A percentile compares a stretch with the other conserved stretches of the same genome.
These are phyloP conservation scores for Thunnus albacares DNA, from an alignment of 2,797 vertebrate genomes.

Conservation along the genomic window DNA sequence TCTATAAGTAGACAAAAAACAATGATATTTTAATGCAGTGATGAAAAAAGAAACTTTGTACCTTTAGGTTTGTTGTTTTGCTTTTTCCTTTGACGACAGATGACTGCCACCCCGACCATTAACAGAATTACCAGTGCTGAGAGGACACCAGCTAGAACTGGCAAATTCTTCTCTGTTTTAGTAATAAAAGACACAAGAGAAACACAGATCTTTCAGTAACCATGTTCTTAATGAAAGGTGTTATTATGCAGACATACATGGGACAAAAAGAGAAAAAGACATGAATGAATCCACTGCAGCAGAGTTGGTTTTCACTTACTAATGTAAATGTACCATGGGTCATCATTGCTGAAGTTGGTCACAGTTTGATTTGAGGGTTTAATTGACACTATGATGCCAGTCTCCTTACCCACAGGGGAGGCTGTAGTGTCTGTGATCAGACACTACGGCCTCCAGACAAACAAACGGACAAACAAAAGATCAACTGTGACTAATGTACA, in stretches of 20 bases:
- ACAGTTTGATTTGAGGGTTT: constrained; percentile 27
- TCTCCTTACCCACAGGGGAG: constrained; percentile 55
- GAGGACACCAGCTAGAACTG: neutral
- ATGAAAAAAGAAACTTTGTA: neutral
- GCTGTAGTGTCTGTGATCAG: fast-evolving
- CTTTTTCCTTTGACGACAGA: constrained; percentile 55
- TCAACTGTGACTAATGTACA: neutral
- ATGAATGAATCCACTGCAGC: constrained; percentile 15
- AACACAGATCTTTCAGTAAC: neutral
- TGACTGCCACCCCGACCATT: constrained; percentile 5
- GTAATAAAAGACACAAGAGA: constrained; percentile 16
- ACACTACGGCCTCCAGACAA: too few relatives aligned
- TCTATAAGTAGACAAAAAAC: neutral
- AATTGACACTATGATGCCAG: constrained; percentile 8
- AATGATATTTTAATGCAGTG: fast-evolving
- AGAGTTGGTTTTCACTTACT: constrained; percentile 61
- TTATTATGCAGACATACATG: neutral
- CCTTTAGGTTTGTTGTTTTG: constrained; percentile 30
- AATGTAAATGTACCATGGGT: constrained; percentile 14
- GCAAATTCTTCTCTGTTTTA: neutral
- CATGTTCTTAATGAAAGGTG: neutral
- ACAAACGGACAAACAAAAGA: constrained; percentile 8
- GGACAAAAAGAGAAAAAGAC: neutral
- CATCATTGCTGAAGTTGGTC: fast-evolving
- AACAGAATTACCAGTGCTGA: constrained; percentile 45